These are phyloP conservation scores for Conopomorpha cramerella DNA, from an alignment of 1,140 invertebrate genomes.

Conservation along the genomic window DNA sequence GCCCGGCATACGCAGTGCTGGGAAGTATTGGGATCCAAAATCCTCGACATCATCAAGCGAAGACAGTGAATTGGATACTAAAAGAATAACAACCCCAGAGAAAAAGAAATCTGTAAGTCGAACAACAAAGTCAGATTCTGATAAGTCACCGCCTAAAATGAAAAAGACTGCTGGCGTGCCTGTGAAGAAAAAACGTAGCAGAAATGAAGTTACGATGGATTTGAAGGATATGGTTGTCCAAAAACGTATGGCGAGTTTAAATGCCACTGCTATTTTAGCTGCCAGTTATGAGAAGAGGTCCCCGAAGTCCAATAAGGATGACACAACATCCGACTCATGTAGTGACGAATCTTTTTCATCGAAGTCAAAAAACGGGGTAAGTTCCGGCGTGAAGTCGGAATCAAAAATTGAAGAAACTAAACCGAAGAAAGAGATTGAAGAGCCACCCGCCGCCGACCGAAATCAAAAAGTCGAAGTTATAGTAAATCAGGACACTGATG, in stretches of 20 bases:
- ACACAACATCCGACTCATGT: conserved; percentile 53
- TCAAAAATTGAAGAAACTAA: conserved; percentile 63
- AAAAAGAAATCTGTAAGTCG: conserved; percentile 53
- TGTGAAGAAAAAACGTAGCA: conserved; percentile 48
- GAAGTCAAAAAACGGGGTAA: conserved; percentile 50
- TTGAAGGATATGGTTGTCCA: conserved; percentile 85
- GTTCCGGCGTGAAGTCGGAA: conserved; percentile 54
- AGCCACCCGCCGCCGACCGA: conserved; percentile 54
- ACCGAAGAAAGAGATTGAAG: conserved; percentile 56
- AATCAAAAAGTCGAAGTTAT: conserved; percentile 71
- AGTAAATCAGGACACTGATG: conserved; percentile 82
- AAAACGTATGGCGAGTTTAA: conserved; percentile 91
- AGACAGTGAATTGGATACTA: conserved; percentile 54
- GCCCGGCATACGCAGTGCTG: conserved; percentile 74
- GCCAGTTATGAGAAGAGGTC: conserved; percentile 85
- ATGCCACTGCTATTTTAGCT: conserved; percentile 89
- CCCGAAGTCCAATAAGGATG: conserved; percentile 61
- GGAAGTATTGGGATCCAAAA: conserved; percentile 82
- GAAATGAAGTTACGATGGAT: conserved; percentile 78
- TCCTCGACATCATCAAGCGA: conserved; percentile 64
- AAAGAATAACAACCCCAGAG: conserved; percentile 20
- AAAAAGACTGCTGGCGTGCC: conserved; percentile 39
- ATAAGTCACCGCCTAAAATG: conserved; percentile 42
- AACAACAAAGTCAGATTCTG: conserved; percentile 53
- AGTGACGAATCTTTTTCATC: conserved; percentile 60